These are phyloP conservation scores for Neodiprion lecontei DNA, from an alignment of 1,140 invertebrate genomes.

Conservation along the genomic window DNA sequence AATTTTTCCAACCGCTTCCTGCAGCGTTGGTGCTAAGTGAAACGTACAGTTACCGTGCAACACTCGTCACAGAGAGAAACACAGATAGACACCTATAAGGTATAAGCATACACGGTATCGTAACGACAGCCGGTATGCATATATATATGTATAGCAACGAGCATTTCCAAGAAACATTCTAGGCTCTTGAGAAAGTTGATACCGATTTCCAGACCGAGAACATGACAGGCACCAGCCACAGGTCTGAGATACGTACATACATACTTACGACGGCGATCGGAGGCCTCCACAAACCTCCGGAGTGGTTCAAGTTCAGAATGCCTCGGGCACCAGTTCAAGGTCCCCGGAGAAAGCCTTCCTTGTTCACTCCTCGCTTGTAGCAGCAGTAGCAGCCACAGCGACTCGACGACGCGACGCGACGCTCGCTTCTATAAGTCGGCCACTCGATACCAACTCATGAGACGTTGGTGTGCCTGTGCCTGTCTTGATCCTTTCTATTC, in stretches of 20 bases:
- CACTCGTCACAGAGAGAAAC: no score
- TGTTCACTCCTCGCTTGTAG: slow-evolving; percentile 29
- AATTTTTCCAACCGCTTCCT: no score
- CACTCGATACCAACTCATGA: neutral
- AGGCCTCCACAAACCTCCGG: slow-evolving; percentile 13
- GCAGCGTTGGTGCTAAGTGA: no score
- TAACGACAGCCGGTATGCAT: no score
- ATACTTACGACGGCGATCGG: neutral
- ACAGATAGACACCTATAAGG: no score
- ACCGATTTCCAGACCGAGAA: neutral
- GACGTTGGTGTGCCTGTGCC: neutral
- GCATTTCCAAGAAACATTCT: no score
- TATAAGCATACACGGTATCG: no score
- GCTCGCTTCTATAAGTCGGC: neutral
- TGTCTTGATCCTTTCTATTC: neutral
- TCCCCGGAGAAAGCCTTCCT: slow-evolving; percentile 48
- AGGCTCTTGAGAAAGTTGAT: neutral
- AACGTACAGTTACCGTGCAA: no score
- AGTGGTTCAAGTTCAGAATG: slow-evolving; percentile 59
- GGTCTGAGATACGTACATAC: neutral
- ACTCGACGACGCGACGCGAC: neutral
- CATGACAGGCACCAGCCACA: neutral
- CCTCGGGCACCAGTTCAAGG: slow-evolving; percentile 48
- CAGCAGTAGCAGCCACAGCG: neutral
- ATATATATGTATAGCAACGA: no score